Conservation (phyloP, 2,797 vertebrate species). For the Pseudomugil gertrudae region DNA sequence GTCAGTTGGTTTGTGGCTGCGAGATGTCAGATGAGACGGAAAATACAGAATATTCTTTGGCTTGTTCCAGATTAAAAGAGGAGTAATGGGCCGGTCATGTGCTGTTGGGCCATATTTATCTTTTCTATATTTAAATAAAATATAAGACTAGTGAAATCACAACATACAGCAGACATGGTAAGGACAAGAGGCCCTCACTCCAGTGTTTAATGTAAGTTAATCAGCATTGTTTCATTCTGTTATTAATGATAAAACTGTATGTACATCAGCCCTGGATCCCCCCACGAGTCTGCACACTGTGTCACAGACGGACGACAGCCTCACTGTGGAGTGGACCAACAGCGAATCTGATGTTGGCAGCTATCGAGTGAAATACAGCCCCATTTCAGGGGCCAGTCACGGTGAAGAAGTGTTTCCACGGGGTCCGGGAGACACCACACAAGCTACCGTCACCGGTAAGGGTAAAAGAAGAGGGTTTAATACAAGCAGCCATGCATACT, state of each 20-base stretch:
- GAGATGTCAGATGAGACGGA: neutral
- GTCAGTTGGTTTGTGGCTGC: neutral
- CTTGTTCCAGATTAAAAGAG: neutral
- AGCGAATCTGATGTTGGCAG: conserved; percentile 82
- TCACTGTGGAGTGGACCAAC: conserved; percentile 92
- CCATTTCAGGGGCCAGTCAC: conserved; percentile 89
- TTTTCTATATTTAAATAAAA: neutral
- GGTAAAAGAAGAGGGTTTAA: neutral
- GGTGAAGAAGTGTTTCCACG: conserved; percentile 85
- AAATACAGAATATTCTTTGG: neutral
- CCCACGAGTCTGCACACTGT: conserved; percentile 84
- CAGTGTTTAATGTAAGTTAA: neutral
- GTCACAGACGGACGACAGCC: conserved; percentile 87
- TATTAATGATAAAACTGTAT: conserved; percentile 8
- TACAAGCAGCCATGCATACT: neutral
- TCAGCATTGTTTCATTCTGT: neutral
- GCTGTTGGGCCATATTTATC: neutral
- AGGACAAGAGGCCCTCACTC: neutral
- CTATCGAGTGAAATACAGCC: conserved; percentile 92
- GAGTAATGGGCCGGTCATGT: neutral
- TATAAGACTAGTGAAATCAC: neutral
- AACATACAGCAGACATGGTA: neutral
- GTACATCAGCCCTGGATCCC: conserved; percentile 86
- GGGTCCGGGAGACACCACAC: conserved; percentile 82
- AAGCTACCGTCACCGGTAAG: conserved; percentile 87